Percentiles rank a stretch among this genome's conserved stretches.
phyloP scores from a whole-genome alignment of 2,797 vertebrate species.

The Phalanger gymnotis region DNA sequence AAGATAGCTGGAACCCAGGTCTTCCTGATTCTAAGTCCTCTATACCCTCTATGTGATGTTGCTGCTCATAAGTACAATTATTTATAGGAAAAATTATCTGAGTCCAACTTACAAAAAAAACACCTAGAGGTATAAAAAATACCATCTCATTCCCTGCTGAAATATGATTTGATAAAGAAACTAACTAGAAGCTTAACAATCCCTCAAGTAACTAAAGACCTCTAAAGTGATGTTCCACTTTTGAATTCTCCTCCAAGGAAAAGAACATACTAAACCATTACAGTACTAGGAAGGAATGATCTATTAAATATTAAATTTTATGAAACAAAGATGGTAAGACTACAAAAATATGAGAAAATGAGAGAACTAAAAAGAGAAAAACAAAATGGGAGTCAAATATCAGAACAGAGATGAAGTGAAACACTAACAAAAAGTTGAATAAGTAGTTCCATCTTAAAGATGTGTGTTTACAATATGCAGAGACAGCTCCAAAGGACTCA shows the following conservation, averaged over 20 bases:
- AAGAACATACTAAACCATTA: neutral
- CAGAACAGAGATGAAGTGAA: neutral
- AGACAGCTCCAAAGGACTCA: no score
- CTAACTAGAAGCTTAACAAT: neutral
- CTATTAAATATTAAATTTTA: neutral
- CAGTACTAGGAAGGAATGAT: constrained; percentile 9
- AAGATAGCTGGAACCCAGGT: neutral
- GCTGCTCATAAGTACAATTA: neutral
- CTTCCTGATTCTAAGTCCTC: neutral
- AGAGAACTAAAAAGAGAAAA: neutral
- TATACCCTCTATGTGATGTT: neutral
- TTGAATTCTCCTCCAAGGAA: constrained; percentile 24
- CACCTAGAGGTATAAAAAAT: neutral
- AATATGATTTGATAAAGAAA: neutral
- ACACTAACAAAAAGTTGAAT: neutral
- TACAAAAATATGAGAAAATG: neutral
- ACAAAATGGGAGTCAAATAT: neutral
- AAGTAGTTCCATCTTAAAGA: neutral
- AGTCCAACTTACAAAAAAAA: neutral
- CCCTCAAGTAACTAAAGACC: neutral
- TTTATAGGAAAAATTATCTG: constrained; percentile 13
- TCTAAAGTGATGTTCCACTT: neutral
- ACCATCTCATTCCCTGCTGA: neutral
- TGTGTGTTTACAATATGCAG: no score
- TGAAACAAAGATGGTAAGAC: neutral